Percentiles rank a stretch among this genome's conserved stretches.
Conservation (phyloP, 1,140 invertebrate species). For the Drosophila ogumai region DNA sequence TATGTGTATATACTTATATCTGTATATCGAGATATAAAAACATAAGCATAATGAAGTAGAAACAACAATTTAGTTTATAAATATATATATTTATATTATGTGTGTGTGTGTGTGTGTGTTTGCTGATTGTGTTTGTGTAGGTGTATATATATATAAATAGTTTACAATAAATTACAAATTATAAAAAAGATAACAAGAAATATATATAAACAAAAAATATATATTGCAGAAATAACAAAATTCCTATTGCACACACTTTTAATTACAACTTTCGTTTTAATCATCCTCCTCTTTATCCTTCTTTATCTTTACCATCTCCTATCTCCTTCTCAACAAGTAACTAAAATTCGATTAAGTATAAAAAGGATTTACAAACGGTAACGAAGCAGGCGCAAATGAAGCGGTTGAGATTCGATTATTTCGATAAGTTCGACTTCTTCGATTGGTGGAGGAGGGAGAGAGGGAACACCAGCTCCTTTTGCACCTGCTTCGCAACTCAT, state of each 20-base stretch:
- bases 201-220: conserved; percentile 36
- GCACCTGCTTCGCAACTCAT: conserved; percentile 52
- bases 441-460: background rate
- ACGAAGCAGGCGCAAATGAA: conserved; percentile 57
- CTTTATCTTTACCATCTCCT: conserved; percentile 11
- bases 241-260: conserved; percentile 34
- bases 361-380: conserved; percentile 55
- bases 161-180: conserved; percentile 75
- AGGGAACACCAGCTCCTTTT: conserved; percentile 21
- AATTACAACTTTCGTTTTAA: conserved; percentile 36
- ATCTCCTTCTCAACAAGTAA: conserved; percentile 46
- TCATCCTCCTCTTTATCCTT: conserved; percentile 14
- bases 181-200: conserved; percentile 62
- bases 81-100: conserved; percentile 65
- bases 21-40: conserved; percentile 62
- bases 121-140: conserved; percentile 38
- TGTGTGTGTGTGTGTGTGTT: conserved; percentile 24
- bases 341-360: conserved; percentile 71
- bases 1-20: conserved; percentile 47
- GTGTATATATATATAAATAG: conserved; percentile 36
- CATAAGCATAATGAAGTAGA: conserved; percentile 66
- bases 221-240: conserved; percentile 50
- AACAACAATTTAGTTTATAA: conserved; percentile 75
- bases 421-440: conserved; percentile 25
- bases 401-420: conserved; percentile 37